phyloP scores from a whole-genome alignment of 2,113 vertebrate species.

The Ceyx cyanopectus region DNA sequence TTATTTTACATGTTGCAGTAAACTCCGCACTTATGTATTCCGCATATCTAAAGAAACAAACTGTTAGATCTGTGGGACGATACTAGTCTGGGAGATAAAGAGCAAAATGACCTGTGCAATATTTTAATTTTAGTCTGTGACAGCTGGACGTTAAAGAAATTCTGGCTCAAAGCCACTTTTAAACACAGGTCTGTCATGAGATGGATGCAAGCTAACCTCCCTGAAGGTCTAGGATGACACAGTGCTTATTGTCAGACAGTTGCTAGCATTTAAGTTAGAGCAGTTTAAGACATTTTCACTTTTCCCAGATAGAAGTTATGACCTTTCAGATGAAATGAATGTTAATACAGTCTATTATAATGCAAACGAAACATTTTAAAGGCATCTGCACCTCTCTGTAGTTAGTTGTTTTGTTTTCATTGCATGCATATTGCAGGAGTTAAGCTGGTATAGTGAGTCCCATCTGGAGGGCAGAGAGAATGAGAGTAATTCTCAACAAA shows the following conservation, averaged over 20 bases:
- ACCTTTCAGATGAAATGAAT: not conserved
- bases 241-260: not conserved
- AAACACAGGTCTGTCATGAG: accelerated
- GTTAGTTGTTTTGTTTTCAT: not conserved
- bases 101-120: not conserved
- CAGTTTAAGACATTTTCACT: not conserved
- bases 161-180: not conserved
- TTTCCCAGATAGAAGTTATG: not conserved
- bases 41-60: not conserved
- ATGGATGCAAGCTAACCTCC: not conserved
- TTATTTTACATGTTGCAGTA: not conserved
- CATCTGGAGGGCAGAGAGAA: not conserved
- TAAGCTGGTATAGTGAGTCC: not conserved
- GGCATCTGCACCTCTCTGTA: not conserved
- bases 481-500: not conserved
- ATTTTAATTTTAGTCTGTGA: not conserved
- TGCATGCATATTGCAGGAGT: not conserved
- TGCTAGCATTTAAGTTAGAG: not conserved
- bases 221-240: not conserved
- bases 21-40: not conserved
- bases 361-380: not conserved
- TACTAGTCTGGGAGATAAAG: not conserved
- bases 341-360: not conserved
- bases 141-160: not conserved
- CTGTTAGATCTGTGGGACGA: not conserved